These are phyloP conservation scores for Flexamia atlantica DNA, from an alignment of 2,888 invertebrate species.

Conservation along the genomic window DNA sequence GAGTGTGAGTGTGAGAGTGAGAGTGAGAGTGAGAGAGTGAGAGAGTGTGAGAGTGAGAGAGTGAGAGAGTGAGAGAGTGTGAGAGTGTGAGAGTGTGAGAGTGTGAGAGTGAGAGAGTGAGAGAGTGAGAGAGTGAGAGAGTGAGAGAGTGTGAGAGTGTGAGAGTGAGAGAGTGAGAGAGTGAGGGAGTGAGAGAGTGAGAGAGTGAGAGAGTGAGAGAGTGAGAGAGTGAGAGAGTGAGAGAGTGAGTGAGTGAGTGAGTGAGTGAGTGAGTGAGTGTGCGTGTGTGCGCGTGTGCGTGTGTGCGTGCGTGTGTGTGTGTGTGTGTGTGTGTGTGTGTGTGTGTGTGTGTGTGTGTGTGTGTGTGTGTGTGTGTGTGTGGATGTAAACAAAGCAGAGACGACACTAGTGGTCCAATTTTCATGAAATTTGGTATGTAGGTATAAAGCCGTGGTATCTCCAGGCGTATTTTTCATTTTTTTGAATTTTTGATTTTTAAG, in stretches of 20 bases:
- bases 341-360: conserved; percentile 41
- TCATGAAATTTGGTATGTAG: too few relatives aligned
- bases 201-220: conserved; percentile 34
- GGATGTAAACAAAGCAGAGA: too few relatives aligned
- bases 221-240: conserved; percentile 21
- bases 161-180: conserved; percentile 36
- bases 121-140: conserved; percentile 36
- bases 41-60: conserved; percentile 42
- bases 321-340: conserved; percentile 15
- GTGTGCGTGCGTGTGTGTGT: conserved; percentile 52
- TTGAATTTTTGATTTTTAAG: too few relatives aligned
- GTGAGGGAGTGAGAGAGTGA: conserved; percentile 42
- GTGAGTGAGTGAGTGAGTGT: conserved; percentile 39
- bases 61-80: conserved; percentile 42
- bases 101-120: conserved; percentile 42
- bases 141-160: conserved; percentile 47
- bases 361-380: conserved; percentile 39
- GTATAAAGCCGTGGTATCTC: too few relatives aligned
- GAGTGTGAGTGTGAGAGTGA: conserved; percentile 47
- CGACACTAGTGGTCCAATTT: too few relatives aligned
- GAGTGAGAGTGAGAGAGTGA: conserved; percentile 39
- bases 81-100: conserved; percentile 45
- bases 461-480: too few relatives aligned
- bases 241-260: conserved; percentile 39
- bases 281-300: conserved; percentile 47